Base-by-base conservation (phyloP, 2,797 vertebrate genomes). In the Chelon auratus region DNA sequence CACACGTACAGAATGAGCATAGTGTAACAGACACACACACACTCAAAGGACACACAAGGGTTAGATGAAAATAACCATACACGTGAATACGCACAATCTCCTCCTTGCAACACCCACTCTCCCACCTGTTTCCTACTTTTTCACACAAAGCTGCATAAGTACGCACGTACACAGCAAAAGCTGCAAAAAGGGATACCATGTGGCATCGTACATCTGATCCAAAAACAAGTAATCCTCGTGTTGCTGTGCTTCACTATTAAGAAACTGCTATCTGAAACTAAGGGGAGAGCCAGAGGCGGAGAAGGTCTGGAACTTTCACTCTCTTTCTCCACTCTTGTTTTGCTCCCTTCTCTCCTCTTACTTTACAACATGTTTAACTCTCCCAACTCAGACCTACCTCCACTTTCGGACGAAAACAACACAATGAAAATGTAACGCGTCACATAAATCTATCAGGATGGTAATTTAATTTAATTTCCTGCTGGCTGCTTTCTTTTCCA, bases 391-490 rank as follows among this genome's bases (percentile, higher is more conserved):
- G 62, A 78, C 69, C 75, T 80, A 78, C 79, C 82, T 82, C 78
- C 80, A 69, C 79, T 83, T 80, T 33, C 79, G 83, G 87, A 87
- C 71, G 77, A 90, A 92, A 93, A 91, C 89, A 95, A 92, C 89
- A 92, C 91, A 91, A 91, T 91, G 89, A 93, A 94, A 94, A 91
- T 91, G 90, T 93, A 89, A 89, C 92, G 89, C 76, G 83, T 92
- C 90, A 92, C 90, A 93, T 93, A 94, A 95, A 94, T 94, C 93
- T 91, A 93, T 93, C 93, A 91, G 89, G 89, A 92, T 86, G 87
- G 90, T 92, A 89, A 94, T 95, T 91, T 94, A 88, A 94, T 94
- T 93, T 92, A 89, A 93, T 94, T 94, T 94, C 92, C 91, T 92
- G 82, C 87, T 87, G 90, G 90, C 90, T 89, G 85, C 91, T 92